Base-by-base conservation (phyloP, 2,888 invertebrate genomes). In the Thecophora atra region DNA sequence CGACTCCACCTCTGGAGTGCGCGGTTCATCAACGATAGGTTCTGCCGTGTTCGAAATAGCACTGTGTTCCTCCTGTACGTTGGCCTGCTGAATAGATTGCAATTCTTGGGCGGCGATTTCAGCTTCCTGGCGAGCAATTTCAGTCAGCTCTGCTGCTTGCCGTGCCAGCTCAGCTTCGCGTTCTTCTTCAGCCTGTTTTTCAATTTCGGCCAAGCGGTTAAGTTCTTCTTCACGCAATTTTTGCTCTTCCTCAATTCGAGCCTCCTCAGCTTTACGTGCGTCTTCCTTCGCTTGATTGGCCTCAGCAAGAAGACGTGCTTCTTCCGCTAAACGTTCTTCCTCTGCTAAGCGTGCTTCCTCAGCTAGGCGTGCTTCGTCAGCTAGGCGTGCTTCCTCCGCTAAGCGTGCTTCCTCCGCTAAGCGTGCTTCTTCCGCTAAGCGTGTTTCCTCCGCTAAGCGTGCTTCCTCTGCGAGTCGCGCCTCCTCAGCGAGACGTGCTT, bases 131-230 rank as follows among this genome's bases (percentile, higher is more conserved):
- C 89, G 88, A 6, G 90, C 90, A 56, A 90, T 89, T 83, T 92
- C 92, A 0, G 91, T 91, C 79, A 92, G 84, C 85, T 92, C 92
- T 63, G 90, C 91, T 75, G 92, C 92, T 88, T 92, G 92, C 79
- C 91, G 88, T 66, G 91, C 92, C 76, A 92, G 88, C 81, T 92
- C 92, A 8, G 87, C 90, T 85, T 92, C 91, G 28, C 89, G 88
- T 13, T 87, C 88, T 72, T 89, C 88, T 77, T 89, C 89, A 1
- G 84, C 86, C 77, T 87, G 84, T 76, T 88, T 89, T 78, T 89
- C 89, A 71, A 88, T 83, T 77, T 89, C 89, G 54, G 87, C 89
- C 72, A 88, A 80, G 60, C 88, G 87, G 13, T 81, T 85, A 54
- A 88, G 80, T 78, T 90, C 89, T 76, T 89, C 89, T 78, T 89